These are phyloP conservation scores for Urocitellus parryii DNA, from an alignment of 2,113 vertebrate genomes.

Conservation along the genomic window DNA sequence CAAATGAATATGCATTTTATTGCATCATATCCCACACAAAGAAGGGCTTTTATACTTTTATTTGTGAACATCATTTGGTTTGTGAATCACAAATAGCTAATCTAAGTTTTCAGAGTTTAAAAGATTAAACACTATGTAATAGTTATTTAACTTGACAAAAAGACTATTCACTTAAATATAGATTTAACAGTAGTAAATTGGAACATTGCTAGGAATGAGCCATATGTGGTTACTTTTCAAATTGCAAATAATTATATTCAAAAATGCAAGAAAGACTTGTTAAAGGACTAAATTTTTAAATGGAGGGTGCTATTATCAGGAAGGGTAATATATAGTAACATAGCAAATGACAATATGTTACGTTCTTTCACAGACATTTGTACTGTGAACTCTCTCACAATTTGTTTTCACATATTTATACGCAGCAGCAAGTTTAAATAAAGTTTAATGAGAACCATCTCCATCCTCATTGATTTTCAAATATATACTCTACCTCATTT, in stretches of 20 bases:
- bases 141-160: conserved; percentile 26
- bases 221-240: not conserved
- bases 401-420: not conserved
- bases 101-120: conserved; percentile 35
- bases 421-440: not conserved
- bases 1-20: conserved; percentile 29
- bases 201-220: not conserved
- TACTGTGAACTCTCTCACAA: not conserved
- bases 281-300: not conserved
- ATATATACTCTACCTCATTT: not conserved
- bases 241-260: not conserved
- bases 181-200: conserved; percentile 9
- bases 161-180: conserved; percentile 38
- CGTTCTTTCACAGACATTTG: not conserved
- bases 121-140: not conserved
- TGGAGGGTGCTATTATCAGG: not conserved
- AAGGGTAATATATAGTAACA: not conserved
- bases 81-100: not conserved
- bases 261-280: not conserved
- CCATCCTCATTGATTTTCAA: not conserved
- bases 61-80: not conserved
- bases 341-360: not conserved
- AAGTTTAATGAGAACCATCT: not conserved
- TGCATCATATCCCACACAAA: not conserved
- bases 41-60: not conserved